Evolutionary conservation across 2,888 invertebrate genomes (phyloP), one percentile per base, ranked within the genome.

Genomic region (Ophion ventricosus): DNA sequence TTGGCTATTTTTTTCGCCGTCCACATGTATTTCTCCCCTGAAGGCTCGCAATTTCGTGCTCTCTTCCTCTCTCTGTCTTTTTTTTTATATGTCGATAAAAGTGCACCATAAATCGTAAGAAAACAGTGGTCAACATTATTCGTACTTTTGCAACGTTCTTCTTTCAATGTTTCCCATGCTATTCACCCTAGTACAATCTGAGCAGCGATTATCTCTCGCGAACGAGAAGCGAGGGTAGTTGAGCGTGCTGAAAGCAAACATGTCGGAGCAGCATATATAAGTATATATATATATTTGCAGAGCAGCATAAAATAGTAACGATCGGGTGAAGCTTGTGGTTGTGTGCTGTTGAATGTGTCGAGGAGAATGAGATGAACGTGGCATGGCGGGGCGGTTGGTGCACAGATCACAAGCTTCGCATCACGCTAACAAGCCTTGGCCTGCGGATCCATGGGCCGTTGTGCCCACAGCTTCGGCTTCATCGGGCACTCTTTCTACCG

Each of bases 391-490:
- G 85, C 87, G 85, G 87, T 81, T 83, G 54, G 77, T 69, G 84
- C 54, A 69, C 81, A 85, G 86, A 87, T 87, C 87, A 87, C 86
- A 87, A 87, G 86, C 85, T 86, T 84, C 85, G 87, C 79, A 83
- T 79, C 87, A 49, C 83, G 78, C 81, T 87, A 87, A 87, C 87
- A 87, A 87, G 87, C 82, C 86, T 85, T 80, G 79, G 75, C 73
- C 81, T 80, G 86, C 80, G 75, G 74, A 78, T 69, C 66, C 74
- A 43, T 73, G 74, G 57, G 61, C 77, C 70, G 73, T 70, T 57
- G 77, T 59, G 72, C 40, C 79, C 66, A 63, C 78, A 64, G 35
- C 79, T 63, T 25, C 25, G 59, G 29, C 80, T 40, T 69, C n/a
- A 20, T 43, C 75, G 63, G 63, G 66, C 79, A 56, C 82, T 79